Base-by-base conservation (phyloP, 2,888 invertebrate genomes). In the Drosophila nr. medialis region DNA sequence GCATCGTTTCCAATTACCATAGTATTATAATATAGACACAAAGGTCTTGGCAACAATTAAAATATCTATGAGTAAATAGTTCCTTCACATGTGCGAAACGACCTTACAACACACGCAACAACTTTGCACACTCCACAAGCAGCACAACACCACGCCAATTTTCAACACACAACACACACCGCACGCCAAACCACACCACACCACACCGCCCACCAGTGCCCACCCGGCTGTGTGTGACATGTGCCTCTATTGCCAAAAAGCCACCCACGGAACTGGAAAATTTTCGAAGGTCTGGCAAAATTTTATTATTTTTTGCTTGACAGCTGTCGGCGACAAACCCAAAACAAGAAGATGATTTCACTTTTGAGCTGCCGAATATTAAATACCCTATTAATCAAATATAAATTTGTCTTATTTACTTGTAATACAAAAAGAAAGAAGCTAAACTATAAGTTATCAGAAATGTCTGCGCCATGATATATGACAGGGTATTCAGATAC, bases 251-350 rank as follows among this genome's bases (percentile, higher is more conserved):
- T 77, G 77, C 66, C 69, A 68, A 77, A 55, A 80, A 40, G 40
- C 51, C 81, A 67, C 74, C 77, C 81, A 77, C 81, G 70, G 27
- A 77, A 74, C 63, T 81, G 78, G 67, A 74, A 81, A 79, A 77
- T 60, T 77, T 81, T 50, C 38, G 78, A 81, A 81, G 75, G 75
- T 59, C 75, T 81, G 58, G 60, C 72, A 54, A 62, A 66, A 49
- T 27, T 50, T 36, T 48, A 40, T 21, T 27, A n/a, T 40, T 15
- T 38, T 24, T 30, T 30, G 15, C 45, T 40, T 71, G 62, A 59
- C 70, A 75, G 59, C 67, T 59, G 51, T 30, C 50, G 36, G 51
- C 63, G 62, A 64, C 74, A 70, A 74, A 50, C 64, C 76, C 45
- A 54, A 55, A 60, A 55, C 34, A 30, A 36, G 58, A 48, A 30